Evolutionary conservation across 1,140 invertebrate genomes (phyloP), one percentile per base, ranked within the genome.

Genomic region (Nebria ingens): DNA sequence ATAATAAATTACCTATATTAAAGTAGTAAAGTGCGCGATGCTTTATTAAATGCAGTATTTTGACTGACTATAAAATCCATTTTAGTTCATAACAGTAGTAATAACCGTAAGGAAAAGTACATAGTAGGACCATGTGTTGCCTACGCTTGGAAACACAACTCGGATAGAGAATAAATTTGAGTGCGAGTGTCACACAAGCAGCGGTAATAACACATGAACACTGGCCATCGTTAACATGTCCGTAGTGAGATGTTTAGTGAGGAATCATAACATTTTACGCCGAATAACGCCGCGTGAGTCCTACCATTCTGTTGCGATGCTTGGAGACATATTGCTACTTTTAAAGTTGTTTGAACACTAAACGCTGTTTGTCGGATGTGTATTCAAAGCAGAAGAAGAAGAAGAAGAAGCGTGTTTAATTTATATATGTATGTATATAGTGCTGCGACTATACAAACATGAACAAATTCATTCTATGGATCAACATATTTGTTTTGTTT

Each of bases 231-330:
- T 45, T 45, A 45, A 45, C 40, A 45, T 45, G 40, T 45, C 40
- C 3, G 6, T 45, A 45, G 40, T 11, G 40, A 45, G 15, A 45
- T 6, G 40, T 45, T 45, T 45, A 45, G 40, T 45, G 40, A 12
- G 15, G 40, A 45, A 45, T 45, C 40, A 45, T 45, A 45, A 45
- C 40, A 45, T 45, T 45, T 45, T 45, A 45, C 17, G 40, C 40
- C 17, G 40, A 45, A 45, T 45, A 45, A 45, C 40, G 17, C 40
- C 17, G 40, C 40, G 15, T 45, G 40, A 45, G 6, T 45, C 17
- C 40, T 6, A 45, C 6, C 15, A 45, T 45, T 45, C 40, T 34
- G 25, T 34, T 34, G 25, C 40, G 17, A 4, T 9, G 9, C 9
- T 17, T 17, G 17, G 6, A 45, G 25, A 45, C 17, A 17, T 45